These are phyloP conservation scores for Lissocephala sabroskyi DNA, from an alignment of 2,888 invertebrate genomes.

Conservation along the genomic window DNA sequence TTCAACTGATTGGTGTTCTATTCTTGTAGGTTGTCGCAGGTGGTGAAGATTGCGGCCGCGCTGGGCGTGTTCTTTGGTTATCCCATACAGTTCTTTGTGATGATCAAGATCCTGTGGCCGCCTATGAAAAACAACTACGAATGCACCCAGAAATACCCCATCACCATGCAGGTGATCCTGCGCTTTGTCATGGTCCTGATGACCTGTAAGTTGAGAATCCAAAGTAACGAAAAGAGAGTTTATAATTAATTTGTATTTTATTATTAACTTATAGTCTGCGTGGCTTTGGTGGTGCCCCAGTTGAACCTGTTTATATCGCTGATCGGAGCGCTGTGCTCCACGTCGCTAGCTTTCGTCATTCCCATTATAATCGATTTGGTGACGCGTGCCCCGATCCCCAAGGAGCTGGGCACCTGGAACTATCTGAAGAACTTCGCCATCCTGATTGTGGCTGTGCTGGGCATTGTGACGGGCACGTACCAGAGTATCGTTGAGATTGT, in stretches of 20 bases:
- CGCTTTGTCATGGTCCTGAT: conserved; percentile 82
- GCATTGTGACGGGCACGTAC: conserved; percentile 83
- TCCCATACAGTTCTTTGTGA: conserved; percentile 97
- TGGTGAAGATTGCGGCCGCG: conserved; percentile 86
- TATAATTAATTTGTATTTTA: background rate
- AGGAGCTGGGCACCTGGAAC: conserved; percentile 72
- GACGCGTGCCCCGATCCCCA: conserved; percentile 77
- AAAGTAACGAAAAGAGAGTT: background rate
- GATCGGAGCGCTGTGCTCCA: conserved; percentile 92
- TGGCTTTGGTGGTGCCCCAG: conserved; percentile 90
- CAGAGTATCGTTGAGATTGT: conserved; percentile 79
- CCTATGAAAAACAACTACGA: conserved; percentile 75
- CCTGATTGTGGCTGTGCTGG: conserved; percentile 78
- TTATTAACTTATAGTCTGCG: conserved; percentile 77
- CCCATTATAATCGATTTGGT: conserved; percentile 90
- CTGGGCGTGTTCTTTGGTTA: conserved; percentile 91
- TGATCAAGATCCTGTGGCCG: conserved; percentile 92
- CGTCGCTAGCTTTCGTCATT: conserved; percentile 88
- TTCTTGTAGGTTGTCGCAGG: conserved; percentile 81
- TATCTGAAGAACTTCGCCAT: conserved; percentile 78
- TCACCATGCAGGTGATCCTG: conserved; percentile 80
- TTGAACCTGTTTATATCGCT: conserved; percentile 91
- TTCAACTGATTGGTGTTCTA: background rate
- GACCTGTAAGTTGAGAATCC: conserved; percentile 83
- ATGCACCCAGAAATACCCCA: conserved; percentile 74